A percentile compares a stretch with the other conserved stretches of the same genome.
Conservation (phyloP, 2,797 vertebrate genomes). For the Micropoecilia bifurca region DNA sequence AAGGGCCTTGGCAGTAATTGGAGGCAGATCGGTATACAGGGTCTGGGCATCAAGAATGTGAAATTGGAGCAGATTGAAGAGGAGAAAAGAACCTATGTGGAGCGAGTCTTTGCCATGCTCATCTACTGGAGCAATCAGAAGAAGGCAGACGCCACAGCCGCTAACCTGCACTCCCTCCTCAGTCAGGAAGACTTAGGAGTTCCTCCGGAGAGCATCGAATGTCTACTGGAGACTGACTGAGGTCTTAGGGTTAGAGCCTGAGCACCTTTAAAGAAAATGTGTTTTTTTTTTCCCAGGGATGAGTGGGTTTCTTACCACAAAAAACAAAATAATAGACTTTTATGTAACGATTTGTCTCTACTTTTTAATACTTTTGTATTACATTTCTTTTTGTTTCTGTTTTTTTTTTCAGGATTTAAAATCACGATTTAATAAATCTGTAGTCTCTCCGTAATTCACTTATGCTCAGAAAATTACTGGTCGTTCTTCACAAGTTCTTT, state of each 20-base stretch:
- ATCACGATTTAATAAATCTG: conserved; percentile 11
- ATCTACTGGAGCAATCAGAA: conserved; percentile 63
- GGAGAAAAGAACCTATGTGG: conserved; percentile 61
- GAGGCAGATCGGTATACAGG: conserved; percentile 75
- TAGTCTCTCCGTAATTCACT: neutral
- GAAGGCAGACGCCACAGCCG: conserved; percentile 66
- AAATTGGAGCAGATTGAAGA: conserved; percentile 80
- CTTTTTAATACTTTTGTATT: too few species aligned
- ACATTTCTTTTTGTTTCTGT: neutral
- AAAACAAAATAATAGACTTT: neutral
- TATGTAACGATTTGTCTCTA: neutral
- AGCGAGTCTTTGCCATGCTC: conserved; percentile 80
- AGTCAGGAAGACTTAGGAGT: conserved; percentile 56
- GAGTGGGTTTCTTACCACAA: neutral
- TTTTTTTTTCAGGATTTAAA: neutral
- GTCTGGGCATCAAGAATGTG: conserved; percentile 63
- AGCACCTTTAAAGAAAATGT: neutral
- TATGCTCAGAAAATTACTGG: neutral
- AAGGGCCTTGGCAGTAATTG: conserved; percentile 67
- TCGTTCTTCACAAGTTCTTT: neutral
- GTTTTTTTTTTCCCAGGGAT: neutral
- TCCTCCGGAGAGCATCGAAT: conserved; percentile 61
- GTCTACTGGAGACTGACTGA: conserved; percentile 61
- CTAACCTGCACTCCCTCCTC: conserved; percentile 73
- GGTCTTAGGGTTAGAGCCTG: neutral